Evolutionary conservation across 2,113 vertebrate genomes (phyloP).

Genomic region (Sisor rabdophorus): DNA sequence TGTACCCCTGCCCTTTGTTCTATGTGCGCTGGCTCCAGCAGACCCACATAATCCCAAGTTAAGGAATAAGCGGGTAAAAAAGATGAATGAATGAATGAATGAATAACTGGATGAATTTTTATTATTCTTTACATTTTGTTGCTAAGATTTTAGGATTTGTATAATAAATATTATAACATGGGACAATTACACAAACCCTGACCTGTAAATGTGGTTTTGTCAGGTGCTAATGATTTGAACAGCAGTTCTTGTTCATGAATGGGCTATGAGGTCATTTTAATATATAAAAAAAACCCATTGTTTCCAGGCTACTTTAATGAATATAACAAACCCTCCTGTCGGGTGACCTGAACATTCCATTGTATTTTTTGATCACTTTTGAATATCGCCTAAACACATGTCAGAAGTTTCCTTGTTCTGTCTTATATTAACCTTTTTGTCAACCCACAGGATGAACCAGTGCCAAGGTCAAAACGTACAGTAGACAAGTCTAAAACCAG

Average conservation of each 20-base stretch:
- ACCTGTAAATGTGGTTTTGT: not conserved
- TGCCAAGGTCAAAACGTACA: conserved; percentile 59
- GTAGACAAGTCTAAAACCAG: conserved; percentile 68
- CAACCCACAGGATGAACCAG: conserved; percentile 56
- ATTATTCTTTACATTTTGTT: no score
- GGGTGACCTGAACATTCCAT: conserved; percentile 51
- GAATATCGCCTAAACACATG: conserved; percentile 59
- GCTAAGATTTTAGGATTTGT: no score
- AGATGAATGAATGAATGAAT: no score
- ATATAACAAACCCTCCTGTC: conserved; percentile 29
- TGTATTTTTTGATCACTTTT: conserved; percentile 1
- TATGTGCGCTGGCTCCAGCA: no score
- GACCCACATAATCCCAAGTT: no score
- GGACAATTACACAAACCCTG: not conserved
- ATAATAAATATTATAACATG: not conserved
- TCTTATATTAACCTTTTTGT: not conserved
- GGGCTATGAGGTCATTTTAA: not conserved
- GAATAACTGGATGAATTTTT: no score
- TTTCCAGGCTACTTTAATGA: conserved; percentile 19
- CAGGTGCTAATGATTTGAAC: conserved; percentile 43
- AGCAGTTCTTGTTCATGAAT: conserved; percentile 40
- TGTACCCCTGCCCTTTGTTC: no score
- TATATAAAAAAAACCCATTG: conserved; percentile 28
- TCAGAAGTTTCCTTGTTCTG: conserved; percentile 10
- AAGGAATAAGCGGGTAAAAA: no score